Evolutionary conservation across 2,797 vertebrate genomes (phyloP).

Genomic region (Oryzias dopingdopingensis): DNA sequence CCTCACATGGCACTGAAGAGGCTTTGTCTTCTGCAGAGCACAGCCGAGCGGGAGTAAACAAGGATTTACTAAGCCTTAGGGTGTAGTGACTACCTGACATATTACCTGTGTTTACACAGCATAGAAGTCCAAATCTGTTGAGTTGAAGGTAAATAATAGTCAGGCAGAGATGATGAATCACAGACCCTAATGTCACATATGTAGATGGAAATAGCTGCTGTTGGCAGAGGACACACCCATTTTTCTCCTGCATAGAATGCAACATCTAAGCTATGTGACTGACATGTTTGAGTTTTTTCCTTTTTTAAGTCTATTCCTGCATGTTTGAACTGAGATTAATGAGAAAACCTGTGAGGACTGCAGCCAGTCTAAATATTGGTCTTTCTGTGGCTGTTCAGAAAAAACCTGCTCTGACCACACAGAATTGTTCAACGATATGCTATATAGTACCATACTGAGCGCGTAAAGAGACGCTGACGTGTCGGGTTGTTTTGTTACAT

Average conservation of each 20-base stretch:
- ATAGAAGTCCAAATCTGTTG: conserved; percentile 10
- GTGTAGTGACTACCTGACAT: conserved; percentile 32
- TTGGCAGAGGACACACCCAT: conserved; percentile 8
- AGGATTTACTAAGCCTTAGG: conserved; percentile 21
- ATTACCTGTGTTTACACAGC: conserved; percentile 30
- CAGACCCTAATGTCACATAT: conserved; percentile 17
- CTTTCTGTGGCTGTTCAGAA: too few relatives aligned
- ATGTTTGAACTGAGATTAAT: too few relatives aligned
- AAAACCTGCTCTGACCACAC: too few relatives aligned
- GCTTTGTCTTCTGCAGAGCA: conserved; percentile 19
- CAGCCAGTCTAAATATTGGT: too few relatives aligned
- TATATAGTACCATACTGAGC: too few relatives aligned
- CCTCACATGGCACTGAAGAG: not conserved
- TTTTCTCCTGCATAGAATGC: not conserved
- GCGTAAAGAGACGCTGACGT: too few relatives aligned
- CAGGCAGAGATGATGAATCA: conserved; percentile 18
- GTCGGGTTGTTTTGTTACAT: too few relatives aligned
- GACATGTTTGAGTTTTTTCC: too few relatives aligned
- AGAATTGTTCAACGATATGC: too few relatives aligned
- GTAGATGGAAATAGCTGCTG: conserved; percentile 22
- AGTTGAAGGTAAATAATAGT: conserved; percentile 43
- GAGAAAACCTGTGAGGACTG: too few relatives aligned
- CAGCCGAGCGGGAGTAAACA: conserved; percentile 46
- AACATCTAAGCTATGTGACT: not conserved
- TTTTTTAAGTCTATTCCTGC: too few relatives aligned